A percentile compares a stretch with the other conserved stretches of the same genome.
Evolutionary conservation across 2,888 invertebrate genomes (phyloP).

Genomic region (Lasius fuliginosus): DNA sequence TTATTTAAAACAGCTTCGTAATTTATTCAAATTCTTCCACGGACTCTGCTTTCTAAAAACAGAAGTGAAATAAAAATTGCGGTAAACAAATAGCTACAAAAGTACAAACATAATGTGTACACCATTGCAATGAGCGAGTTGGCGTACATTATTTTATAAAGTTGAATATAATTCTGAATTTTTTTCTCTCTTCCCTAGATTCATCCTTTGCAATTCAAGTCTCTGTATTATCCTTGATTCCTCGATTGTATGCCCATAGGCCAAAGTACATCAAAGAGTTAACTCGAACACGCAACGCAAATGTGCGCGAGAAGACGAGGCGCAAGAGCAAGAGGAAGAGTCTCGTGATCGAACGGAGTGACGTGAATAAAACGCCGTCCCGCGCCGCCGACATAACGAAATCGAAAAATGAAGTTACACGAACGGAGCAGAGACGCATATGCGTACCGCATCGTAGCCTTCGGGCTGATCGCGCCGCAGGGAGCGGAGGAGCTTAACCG

Average conservation of each 20-base stretch:
- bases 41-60: not conserved
- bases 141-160: not conserved
- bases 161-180: not conserved
- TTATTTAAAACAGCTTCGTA: not conserved
- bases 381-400: conserved; percentile 54
- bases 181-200: not conserved
- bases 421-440: conserved; percentile 4
- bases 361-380: conserved; percentile 40
- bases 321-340: conserved; percentile 15
- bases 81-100: not conserved
- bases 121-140: not conserved
- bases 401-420: conserved; percentile 58
- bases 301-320: conserved; percentile 28
- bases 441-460: conserved; percentile 48
- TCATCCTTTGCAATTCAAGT: not conserved
- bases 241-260: not conserved
- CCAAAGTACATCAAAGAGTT: conserved; percentile 16
- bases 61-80: not conserved
- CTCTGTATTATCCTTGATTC: not conserved
- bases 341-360: conserved; percentile 27
- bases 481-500: conserved; percentile 77
- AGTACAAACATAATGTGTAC: not conserved
- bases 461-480: conserved; percentile 68
- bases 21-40: not conserved
- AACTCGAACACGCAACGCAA: not conserved